Evolutionary conservation across 2,888 invertebrate species (phyloP).

Genomic region (Heteropelma amictum): DNA sequence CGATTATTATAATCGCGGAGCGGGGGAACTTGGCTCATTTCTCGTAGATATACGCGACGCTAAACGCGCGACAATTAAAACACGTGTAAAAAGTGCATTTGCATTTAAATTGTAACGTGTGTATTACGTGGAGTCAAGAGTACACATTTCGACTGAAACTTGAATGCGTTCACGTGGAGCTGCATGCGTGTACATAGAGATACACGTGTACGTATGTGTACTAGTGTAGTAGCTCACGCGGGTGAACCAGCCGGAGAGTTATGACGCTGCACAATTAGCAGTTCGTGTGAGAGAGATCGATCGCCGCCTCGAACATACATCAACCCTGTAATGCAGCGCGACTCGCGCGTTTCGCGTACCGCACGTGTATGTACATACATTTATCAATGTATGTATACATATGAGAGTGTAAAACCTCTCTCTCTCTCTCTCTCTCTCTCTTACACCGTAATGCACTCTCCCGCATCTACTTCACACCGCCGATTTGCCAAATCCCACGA

Average conservation of each 20-base stretch:
- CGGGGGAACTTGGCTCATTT: too few relatives aligned
- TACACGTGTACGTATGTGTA: too few relatives aligned
- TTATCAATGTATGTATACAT: constrained; percentile 27
- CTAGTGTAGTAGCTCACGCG: constrained; percentile 23
- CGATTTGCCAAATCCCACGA: constrained; percentile 47
- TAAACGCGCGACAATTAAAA: not conserved
- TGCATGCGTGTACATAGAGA: not conserved
- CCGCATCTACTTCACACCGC: constrained; percentile 49
- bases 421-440: constrained; percentile 54
- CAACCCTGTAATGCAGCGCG: constrained; percentile 73
- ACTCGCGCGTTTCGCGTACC: constrained; percentile 67
- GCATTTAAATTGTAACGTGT: constrained; percentile 4
- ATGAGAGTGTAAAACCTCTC: constrained; percentile 21
- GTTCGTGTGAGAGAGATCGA: constrained; percentile 78
- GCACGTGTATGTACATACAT: constrained; percentile 25
- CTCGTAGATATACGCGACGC: not conserved
- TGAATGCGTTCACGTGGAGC: constrained; percentile 36
- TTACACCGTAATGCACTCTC: constrained; percentile 57
- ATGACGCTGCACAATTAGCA: constrained; percentile 78
- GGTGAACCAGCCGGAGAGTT: constrained; percentile 70
- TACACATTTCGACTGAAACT: constrained; percentile 9
- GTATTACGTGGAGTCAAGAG: constrained; percentile 7
- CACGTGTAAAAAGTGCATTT: not conserved
- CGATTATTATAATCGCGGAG: too few relatives aligned
- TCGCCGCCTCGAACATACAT: constrained; percentile 76